Base-by-base conservation (phyloP, 2,113 vertebrate genomes). In the Symphodus melops region DNA sequence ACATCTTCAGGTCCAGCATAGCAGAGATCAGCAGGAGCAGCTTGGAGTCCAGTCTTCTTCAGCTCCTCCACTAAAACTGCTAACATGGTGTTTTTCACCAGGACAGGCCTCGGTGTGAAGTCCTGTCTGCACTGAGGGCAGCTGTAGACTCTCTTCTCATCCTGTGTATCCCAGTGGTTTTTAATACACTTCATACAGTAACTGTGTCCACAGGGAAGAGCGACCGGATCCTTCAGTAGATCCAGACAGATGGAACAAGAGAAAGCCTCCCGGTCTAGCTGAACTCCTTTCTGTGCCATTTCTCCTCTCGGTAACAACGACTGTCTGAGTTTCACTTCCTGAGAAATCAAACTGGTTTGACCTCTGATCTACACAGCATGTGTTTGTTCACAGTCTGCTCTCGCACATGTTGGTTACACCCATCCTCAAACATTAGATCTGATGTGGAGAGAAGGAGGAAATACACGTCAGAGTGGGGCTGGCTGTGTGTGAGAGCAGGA, bases 41-140 rank as follows among this genome's bases (percentile, higher is more conserved):
- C 58, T 39, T 39, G 63, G 62, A 58, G 28, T n/a, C 53, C 53
- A 6, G 53, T 39, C 14, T 58, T 56, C 61, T 74, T 63, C 44
- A 74, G 20, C 6, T 74, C 33, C 17, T 74, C 61, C 14, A 66
- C 44, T 57, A 74, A 59, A 52, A 21, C 55, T 6, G 72, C 63
- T 20, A 75, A 33, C 72, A 75, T 67, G 23, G 54, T 52, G 55
- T 44, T 66, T 39, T 46, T 39, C 20, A 12, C 7, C n/a, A 74
- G 41, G 14, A 63, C 3, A 51, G 61, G 61, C 53, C 52, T 58
- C 2, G 52, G 60, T 28, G 12, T 55, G 6, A 28, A 63, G 1
- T 23, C 39, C 5, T 46, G 4, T 1, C 52, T 19, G 3, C 68
- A 39, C 28, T 51, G 37, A 51, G 48, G 48, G 8, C 48, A 51